These are phyloP conservation scores for Silurus asotus DNA, from an alignment of 2,113 vertebrate species.

Conservation along the genomic window DNA sequence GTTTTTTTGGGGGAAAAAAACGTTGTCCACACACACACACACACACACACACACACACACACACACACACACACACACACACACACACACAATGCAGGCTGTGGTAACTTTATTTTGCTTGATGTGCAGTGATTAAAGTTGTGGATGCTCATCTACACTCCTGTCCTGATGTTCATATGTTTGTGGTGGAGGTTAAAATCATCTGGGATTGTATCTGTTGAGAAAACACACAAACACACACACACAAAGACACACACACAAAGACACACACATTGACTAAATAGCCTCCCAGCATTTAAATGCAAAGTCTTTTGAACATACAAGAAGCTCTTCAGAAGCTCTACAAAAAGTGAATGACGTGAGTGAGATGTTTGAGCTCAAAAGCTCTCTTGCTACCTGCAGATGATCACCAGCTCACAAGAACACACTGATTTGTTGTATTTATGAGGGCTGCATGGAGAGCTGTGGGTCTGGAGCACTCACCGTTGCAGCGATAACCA, in stretches of 20 bases:
- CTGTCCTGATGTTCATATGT: slow-evolving; percentile 36
- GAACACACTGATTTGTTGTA: neutral
- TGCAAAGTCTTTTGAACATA: too few relatives aligned
- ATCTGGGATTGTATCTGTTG: slow-evolving; percentile 57
- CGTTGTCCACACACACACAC: neutral
- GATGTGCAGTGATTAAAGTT: slow-evolving; percentile 2
- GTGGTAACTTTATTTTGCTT: neutral
- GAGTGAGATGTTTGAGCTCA: too few relatives aligned
- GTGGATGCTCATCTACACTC: neutral
- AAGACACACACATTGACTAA: neutral
- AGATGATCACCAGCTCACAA: too few relatives aligned
- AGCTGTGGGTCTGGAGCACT: neutral
- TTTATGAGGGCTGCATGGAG: neutral
- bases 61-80: slow-evolving; percentile 12
- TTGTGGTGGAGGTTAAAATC: slow-evolving; percentile 50
- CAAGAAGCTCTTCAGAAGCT: too few relatives aligned
- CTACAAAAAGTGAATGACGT: too few relatives aligned
- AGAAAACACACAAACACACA: slow-evolving; percentile 3
- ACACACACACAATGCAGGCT: neutral
- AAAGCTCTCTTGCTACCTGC: too few relatives aligned
- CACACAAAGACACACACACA: neutral
- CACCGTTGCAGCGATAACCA: slow-evolving; percentile 88
- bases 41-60: neutral
- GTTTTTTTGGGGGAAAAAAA: neutral
- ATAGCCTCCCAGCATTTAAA: neutral